phyloP scores from a whole-genome alignment of 2,113 vertebrate species.

The Eurystomus gularis region DNA sequence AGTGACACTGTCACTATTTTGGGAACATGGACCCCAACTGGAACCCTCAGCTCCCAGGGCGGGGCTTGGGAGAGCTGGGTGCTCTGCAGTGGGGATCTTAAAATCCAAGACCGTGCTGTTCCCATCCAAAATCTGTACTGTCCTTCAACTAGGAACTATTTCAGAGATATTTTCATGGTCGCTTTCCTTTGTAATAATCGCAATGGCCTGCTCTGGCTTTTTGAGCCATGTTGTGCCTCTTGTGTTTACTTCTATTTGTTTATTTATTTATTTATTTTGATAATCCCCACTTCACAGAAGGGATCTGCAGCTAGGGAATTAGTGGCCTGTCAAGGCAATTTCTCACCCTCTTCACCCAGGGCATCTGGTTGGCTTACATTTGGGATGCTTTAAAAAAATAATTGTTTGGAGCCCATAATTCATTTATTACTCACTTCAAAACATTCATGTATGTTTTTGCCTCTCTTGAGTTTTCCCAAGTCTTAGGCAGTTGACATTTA shows the following conservation, averaged over 20 bases:
- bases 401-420: slow-evolving; percentile 1
- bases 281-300: slow-evolving; percentile 3
- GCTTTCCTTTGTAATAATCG: neutral
- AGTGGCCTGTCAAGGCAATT: slow-evolving; percentile 55
- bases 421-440: slow-evolving; percentile 6
- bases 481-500: slow-evolving; percentile 40
- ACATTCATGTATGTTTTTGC: neutral
- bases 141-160: neutral
- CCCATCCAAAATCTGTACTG: rapidly evolving
- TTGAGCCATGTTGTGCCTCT: neutral
- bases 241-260: neutral
- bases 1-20: neutral
- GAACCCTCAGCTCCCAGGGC: rapidly evolving
- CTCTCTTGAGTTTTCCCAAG: neutral
- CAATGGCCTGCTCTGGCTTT: neutral
- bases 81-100: neutral
- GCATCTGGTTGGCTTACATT: neutral
- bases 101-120: neutral
- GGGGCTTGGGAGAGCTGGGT: neutral
- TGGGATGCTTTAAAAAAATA: slow-evolving; percentile 14
- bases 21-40: rapidly evolving
- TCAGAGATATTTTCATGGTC: neutral
- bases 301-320: neutral
- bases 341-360: slow-evolving; percentile 37
- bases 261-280: slow-evolving; percentile 31